Conservation (phyloP, 2,797 vertebrate species). For the Cuculus canorus region DNA sequence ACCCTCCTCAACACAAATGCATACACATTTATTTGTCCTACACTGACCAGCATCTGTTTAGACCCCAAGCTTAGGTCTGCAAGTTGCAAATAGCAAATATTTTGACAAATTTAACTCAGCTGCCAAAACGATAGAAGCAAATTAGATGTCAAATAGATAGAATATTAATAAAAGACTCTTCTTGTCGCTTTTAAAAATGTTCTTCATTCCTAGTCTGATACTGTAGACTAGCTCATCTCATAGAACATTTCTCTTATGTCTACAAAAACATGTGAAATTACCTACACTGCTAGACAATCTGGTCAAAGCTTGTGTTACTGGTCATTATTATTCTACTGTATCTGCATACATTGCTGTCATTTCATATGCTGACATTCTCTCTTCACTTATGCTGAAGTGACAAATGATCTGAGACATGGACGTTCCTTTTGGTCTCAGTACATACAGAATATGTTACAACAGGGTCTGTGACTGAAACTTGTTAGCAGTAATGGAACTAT, state of each 20-base stretch:
- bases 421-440: background rate
- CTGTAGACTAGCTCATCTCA: background rate
- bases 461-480: background rate
- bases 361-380: background rate
- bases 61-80: background rate
- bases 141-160: background rate
- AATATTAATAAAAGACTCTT: background rate
- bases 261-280: background rate
- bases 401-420: background rate
- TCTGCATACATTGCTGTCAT: background rate
- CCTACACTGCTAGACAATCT: background rate
- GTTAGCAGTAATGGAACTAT: background rate
- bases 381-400: background rate
- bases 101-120: background rate
- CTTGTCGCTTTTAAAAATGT: background rate
- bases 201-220: background rate
- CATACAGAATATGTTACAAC: background rate
- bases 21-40: background rate
- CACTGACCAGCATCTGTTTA: background rate
- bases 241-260: background rate
- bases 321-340: background rate
- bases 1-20: background rate
- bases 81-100: background rate
- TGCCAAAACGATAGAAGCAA: background rate
- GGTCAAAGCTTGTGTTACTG: background rate